These are phyloP conservation scores for Mesocricetus auratus DNA, from an alignment of 2,113 vertebrate species.

Conservation along the genomic window DNA sequence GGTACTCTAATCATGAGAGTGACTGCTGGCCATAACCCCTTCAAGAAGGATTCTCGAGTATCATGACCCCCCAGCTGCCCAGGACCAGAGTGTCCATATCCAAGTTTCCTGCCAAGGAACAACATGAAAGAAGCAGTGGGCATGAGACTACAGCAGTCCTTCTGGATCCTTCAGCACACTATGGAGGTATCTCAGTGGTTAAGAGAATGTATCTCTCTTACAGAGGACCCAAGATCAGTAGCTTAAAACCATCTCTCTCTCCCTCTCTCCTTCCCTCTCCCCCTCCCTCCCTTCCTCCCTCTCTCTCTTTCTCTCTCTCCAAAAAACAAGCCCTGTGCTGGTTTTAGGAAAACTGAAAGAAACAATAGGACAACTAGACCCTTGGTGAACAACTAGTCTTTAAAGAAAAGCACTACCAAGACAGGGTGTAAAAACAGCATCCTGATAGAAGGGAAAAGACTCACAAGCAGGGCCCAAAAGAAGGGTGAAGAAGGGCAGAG, in stretches of 20 bases:
- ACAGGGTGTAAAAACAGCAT: fast-evolving
- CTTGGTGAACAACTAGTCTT: not conserved
- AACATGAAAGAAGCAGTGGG: not conserved
- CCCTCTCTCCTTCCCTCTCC: no score
- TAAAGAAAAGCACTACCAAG: not conserved
- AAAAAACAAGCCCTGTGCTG: not conserved
- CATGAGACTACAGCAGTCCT: no score
- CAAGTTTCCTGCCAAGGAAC: not conserved
- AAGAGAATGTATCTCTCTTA: not conserved
- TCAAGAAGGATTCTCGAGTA: not conserved
- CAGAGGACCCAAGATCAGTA: not conserved
- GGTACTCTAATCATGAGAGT: not conserved
- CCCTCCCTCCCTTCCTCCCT: no score
- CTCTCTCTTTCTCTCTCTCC: no score
- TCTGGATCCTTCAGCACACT: not conserved
- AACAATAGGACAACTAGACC: fast-evolving
- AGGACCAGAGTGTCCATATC: fast-evolving
- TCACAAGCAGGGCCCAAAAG: not conserved
- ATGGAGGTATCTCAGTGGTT: not conserved
- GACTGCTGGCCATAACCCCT: fast-evolving
- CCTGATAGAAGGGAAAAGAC: not conserved
- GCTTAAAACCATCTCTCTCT: not conserved
- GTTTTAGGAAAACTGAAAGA: not conserved
- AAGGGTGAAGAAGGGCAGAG: not conserved
- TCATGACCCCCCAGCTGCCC: not conserved